Evolutionary conservation across 2,797 vertebrate species (phyloP).

Genomic region (Chrysocyon brachyurus): DNA sequence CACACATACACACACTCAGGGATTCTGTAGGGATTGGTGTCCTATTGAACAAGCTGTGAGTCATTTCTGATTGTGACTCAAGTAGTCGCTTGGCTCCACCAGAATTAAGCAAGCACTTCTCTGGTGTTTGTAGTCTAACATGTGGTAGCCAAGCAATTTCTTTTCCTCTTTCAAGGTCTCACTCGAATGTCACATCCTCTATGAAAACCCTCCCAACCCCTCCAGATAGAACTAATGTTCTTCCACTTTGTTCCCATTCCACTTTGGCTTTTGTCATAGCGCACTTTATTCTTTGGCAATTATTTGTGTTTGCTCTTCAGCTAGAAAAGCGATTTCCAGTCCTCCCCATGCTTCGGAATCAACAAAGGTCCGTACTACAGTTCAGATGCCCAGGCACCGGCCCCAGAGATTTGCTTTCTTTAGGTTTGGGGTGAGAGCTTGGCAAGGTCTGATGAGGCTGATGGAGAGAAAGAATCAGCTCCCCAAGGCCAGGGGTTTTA

Average conservation of each 20-base stretch:
- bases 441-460: not conserved
- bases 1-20: fast-evolving
- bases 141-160: not conserved
- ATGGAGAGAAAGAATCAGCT: fast-evolving
- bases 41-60: not conserved
- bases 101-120: not conserved
- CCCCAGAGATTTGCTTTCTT: not conserved
- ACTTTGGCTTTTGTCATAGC: not conserved
- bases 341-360: not conserved
- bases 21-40: not conserved
- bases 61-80: not conserved
- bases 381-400: fast-evolving
- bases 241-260: not conserved
- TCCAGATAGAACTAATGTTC: not conserved
- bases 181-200: not conserved
- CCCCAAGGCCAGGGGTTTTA: not conserved
- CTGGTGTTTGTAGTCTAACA: not conserved
- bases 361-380: not conserved
- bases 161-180: constrained; percentile 5
- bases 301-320: not conserved
- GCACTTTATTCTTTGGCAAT: not conserved
- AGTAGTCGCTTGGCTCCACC: not conserved
- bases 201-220: not conserved
- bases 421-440: not conserved
- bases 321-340: not conserved